Evolutionary conservation across 2,113 vertebrate species (phyloP).

Genomic region (Platysternon megacephalum): DNA sequence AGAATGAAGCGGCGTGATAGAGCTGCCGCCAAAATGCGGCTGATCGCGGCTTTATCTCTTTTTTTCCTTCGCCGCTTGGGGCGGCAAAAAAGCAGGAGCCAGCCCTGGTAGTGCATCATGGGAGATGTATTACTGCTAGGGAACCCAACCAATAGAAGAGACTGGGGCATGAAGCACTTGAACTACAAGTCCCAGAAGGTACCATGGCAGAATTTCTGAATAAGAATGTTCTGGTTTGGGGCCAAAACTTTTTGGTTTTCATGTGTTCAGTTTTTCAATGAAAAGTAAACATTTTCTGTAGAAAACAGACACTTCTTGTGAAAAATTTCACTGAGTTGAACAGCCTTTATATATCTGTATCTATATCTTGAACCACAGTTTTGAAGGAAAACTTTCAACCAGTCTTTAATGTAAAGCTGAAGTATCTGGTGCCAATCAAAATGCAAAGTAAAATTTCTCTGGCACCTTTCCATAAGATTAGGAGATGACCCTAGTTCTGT

Average conservation of each 20-base stretch:
- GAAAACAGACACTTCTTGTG: background rate
- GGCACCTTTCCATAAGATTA: background rate
- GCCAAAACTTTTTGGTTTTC: background rate
- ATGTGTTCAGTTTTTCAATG: background rate
- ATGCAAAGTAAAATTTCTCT: background rate
- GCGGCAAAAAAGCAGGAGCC: too few species aligned
- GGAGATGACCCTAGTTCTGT: too few species aligned
- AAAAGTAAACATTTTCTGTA: background rate
- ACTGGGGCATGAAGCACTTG: background rate
- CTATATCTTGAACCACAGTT: background rate
- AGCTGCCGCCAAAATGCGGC: too few species aligned
- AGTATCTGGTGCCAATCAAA: background rate
- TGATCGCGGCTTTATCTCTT: too few species aligned
- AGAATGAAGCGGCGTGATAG: too few species aligned
- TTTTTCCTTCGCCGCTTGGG: too few species aligned
- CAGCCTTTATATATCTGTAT: background rate
- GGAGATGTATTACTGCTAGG: background rate
- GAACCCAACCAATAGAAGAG: background rate
- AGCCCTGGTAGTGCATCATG: background rate
- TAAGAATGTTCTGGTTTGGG: background rate
- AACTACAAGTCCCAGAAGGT: background rate
- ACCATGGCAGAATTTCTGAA: background rate
- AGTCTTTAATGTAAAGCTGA: background rate
- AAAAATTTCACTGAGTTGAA: background rate
- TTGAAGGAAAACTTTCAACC: background rate